Conservation (phyloP, 2,797 vertebrate genomes). For the Mallotus villosus region DNA sequence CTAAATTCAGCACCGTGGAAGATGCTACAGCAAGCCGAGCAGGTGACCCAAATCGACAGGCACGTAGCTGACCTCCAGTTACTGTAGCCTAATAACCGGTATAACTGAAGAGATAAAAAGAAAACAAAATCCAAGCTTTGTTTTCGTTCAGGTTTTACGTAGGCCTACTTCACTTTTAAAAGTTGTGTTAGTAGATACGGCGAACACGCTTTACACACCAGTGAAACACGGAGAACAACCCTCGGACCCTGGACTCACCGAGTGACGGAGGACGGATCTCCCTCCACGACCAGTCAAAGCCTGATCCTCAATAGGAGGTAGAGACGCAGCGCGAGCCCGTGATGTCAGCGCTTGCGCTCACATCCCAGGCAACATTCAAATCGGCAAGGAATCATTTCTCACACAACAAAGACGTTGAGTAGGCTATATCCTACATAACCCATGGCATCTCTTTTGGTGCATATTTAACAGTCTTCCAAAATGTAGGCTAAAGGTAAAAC, state of each 20-base stretch:
- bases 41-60: constrained; percentile 24
- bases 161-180: not conserved
- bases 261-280: constrained; percentile 7
- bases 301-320: constrained; percentile 9
- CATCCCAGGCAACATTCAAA: not conserved
- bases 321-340: constrained; percentile 5
- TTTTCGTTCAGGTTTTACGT: not conserved
- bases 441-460: not conserved
- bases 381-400: not conserved
- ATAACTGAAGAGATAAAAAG: not conserved
- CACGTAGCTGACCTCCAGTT: constrained; percentile 1
- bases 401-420: not conserved
- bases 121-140: not conserved
- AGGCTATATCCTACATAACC: not conserved
- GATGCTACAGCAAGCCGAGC: constrained; percentile 1
- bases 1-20: not conserved
- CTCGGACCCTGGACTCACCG: not conserved
- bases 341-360: constrained; percentile 22
- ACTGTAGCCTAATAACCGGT: not conserved
- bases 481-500: too few relatives aligned
- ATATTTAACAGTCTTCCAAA: not conserved
- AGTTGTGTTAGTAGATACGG: not conserved
- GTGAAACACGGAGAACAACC: not conserved
- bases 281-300: not conserved
- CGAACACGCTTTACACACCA: not conserved